Percentiles rank a stretch among this genome's conserved stretches.
Evolutionary conservation across 2,113 vertebrate species (phyloP).

Genomic region (Fulmarus glacialis): DNA sequence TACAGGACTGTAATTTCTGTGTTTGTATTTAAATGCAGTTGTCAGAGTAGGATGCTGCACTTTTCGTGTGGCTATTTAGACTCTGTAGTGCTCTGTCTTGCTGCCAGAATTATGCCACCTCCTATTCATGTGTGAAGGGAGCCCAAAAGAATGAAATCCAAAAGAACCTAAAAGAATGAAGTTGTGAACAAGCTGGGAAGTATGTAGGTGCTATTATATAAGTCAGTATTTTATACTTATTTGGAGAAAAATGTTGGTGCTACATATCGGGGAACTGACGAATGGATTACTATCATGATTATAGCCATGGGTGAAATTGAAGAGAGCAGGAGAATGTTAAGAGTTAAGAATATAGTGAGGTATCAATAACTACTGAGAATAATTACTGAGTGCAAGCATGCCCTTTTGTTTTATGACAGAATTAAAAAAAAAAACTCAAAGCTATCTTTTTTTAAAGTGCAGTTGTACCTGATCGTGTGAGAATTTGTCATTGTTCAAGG

Average conservation of each 20-base stretch:
- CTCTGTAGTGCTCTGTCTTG: background rate
- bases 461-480: background rate
- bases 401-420: background rate
- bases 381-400: background rate
- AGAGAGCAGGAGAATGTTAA: background rate
- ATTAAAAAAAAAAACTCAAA: background rate
- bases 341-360: background rate
- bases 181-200: background rate
- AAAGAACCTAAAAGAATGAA: background rate
- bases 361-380: background rate
- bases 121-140: background rate
- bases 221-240: background rate
- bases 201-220: background rate
- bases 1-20: background rate
- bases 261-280: fast-evolving
- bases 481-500: background rate
- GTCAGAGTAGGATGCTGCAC: background rate
- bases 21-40: background rate
- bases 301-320: background rate
- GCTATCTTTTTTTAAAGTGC: background rate
- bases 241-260: background rate
- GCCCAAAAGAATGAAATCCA: background rate
- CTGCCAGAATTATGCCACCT: background rate
- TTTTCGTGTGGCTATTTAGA: background rate
- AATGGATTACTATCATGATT: background rate